phyloP scores from a whole-genome alignment of 2,113 vertebrate genomes.

The Addax nasomaculatus region DNA sequence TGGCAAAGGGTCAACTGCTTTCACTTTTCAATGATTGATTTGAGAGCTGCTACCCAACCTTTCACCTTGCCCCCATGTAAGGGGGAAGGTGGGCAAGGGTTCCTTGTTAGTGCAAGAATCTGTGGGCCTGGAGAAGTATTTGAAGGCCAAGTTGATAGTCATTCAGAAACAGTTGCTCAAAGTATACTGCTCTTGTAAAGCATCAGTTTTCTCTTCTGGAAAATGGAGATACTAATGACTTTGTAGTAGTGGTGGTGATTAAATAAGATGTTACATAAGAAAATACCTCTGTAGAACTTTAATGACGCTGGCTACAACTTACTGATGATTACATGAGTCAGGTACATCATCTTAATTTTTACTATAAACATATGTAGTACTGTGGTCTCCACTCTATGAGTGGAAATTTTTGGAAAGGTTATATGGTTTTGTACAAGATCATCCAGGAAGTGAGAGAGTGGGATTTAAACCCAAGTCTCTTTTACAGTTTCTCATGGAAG shows the following conservation, averaged over 20 bases:
- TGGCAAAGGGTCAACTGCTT: constrained; percentile 68
- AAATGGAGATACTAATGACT: not conserved
- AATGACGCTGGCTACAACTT: not conserved
- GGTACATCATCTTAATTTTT: not conserved
- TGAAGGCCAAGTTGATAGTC: not conserved
- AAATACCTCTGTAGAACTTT: not conserved
- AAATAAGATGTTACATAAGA: not conserved
- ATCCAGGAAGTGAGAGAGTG: not conserved
- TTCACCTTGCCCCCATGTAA: constrained; percentile 46
- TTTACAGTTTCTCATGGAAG: not conserved
- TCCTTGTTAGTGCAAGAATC: constrained; percentile 29
- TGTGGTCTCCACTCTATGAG: not conserved
- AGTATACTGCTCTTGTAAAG: not conserved
- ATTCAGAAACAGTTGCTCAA: not conserved
- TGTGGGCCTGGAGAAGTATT: not conserved
- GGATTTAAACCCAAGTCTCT: not conserved
- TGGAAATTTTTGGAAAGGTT: not conserved
- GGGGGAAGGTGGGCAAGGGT: constrained; percentile 51
- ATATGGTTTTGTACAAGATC: not conserved
- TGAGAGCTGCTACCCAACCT: constrained; percentile 74
- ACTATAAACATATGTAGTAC: not conserved
- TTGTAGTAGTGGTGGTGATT: not conserved
- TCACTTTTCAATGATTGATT: constrained; percentile 73
- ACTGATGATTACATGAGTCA: not conserved
- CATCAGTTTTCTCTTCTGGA: not conserved